phyloP scores from a whole-genome alignment of 1,140 invertebrate species.

The Thaumetopoea pityocampa region DNA sequence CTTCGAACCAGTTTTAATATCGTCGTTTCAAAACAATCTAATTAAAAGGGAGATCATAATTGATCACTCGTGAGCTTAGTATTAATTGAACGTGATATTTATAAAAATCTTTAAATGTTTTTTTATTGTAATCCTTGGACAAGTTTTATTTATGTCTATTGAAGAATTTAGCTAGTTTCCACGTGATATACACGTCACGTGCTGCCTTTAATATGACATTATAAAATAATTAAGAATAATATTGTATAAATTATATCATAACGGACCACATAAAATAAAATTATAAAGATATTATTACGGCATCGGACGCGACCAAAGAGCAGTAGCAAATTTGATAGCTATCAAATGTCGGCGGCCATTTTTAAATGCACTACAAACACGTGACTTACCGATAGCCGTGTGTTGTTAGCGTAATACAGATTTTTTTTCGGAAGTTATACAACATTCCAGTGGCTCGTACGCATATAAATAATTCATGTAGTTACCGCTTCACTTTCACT shows the following conservation, averaged over 20 bases:
- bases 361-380: slow-evolving; percentile 1
- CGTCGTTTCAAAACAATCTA: background rate
- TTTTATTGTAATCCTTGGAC: slow-evolving; percentile 4
- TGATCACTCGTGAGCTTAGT: background rate
- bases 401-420: slow-evolving; percentile 15
- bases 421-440: slow-evolving; percentile 30
- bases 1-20: slow-evolving; percentile 3
- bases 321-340: slow-evolving; percentile 5
- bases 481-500: slow-evolving; percentile 32
- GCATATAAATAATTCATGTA: slow-evolving; percentile 23
- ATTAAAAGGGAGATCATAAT: slow-evolving; percentile 8
- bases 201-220: background rate
- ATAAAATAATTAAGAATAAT: no score
- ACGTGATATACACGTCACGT: slow-evolving; percentile 5
- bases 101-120: slow-evolving; percentile 8
- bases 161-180: slow-evolving; percentile 1
- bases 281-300: background rate
- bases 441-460: slow-evolving; percentile 15
- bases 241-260: slow-evolving; percentile 3
- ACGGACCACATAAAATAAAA: background rate
- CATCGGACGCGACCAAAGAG: background rate
- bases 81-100: slow-evolving; percentile 12
- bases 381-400: slow-evolving; percentile 4
- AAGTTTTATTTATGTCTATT: slow-evolving; percentile 4
- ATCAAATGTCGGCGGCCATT: slow-evolving; percentile 6